phyloP scores from a whole-genome alignment of 1,140 invertebrate genomes.

The Anastatus disparis region DNA sequence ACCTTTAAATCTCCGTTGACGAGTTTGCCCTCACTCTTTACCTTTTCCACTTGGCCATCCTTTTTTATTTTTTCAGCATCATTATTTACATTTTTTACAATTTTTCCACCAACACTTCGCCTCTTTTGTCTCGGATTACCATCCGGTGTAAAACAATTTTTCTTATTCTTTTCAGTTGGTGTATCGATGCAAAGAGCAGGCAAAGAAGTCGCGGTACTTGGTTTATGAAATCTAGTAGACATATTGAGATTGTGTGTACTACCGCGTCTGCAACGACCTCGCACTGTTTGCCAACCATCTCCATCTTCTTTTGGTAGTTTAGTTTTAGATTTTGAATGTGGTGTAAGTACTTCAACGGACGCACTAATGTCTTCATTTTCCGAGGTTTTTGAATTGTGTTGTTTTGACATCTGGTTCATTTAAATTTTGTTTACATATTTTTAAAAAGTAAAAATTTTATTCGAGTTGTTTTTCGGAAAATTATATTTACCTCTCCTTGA shows the following conservation, averaged over 20 bases:
- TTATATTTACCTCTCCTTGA: constrained; percentile 28
- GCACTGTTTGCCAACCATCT: constrained; percentile 77
- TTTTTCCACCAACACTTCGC: constrained; percentile 49
- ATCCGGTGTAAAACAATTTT: constrained; percentile 52
- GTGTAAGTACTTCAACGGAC: constrained; percentile 57
- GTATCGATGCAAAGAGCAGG: constrained; percentile 69
- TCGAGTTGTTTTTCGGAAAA: no score
- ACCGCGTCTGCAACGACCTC: constrained; percentile 65
- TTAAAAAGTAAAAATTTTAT: no score
- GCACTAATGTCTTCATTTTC: constrained; percentile 51
- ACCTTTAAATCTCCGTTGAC: constrained; percentile 5
- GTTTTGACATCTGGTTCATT: not conserved
- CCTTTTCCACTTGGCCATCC: not conserved
- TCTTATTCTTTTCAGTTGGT: constrained; percentile 61
- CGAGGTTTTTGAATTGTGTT: constrained; percentile 40
- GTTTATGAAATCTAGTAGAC: constrained; percentile 67
- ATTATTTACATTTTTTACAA: constrained; percentile 48
- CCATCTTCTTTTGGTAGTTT: constrained; percentile 50
- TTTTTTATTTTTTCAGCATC: constrained; percentile 52
- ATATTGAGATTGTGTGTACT: constrained; percentile 63
- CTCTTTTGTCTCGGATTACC: constrained; percentile 47
- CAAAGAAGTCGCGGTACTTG: constrained; percentile 70
- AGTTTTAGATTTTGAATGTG: constrained; percentile 17
- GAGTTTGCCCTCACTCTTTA: not conserved
- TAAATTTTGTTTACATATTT: not conserved